These are phyloP conservation scores for Ancistrus triradiatus DNA, from an alignment of 2,113 vertebrate species.

Conservation along the genomic window DNA sequence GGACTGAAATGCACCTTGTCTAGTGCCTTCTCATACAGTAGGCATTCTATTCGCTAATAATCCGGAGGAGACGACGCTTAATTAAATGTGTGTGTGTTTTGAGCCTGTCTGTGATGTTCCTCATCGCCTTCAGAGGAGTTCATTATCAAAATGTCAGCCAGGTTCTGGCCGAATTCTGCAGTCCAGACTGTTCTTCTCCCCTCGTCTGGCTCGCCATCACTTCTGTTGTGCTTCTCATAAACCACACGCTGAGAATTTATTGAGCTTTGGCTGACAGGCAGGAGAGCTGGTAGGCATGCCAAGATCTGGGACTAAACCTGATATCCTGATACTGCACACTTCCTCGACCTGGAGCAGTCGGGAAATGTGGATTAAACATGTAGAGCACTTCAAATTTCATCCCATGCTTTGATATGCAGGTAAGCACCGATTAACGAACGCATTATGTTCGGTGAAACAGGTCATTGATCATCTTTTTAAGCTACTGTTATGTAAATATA, in stretches of 20 bases:
- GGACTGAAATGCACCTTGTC: too few species aligned
- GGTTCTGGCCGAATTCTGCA: conserved; percentile 30
- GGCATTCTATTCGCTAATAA: too few species aligned
- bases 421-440: too few species aligned
- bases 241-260: conserved; percentile 40
- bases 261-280: conserved; percentile 32
- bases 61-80: conserved; percentile 15
- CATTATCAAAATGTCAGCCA: conserved; percentile 47
- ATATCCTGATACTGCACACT: background rate
- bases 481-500: too few species aligned
- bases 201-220: conserved; percentile 10
- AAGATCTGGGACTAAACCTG: conserved; percentile 4
- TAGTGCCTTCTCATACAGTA: too few species aligned
- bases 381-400: too few species aligned
- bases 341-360: background rate
- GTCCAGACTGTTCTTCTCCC: conserved; percentile 24
- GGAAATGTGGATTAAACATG: too few species aligned
- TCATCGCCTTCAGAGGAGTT: conserved; percentile 23
- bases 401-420: too few species aligned
- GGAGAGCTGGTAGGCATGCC: conserved; percentile 28
- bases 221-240: conserved; percentile 30
- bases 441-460: too few species aligned
- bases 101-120: conserved; percentile 3
- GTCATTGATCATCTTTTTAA: too few species aligned
- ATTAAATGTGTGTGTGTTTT: conserved; percentile 10